Conservation (phyloP, 2,888 invertebrate species). For the Pristionchus maxplancki region DNA sequence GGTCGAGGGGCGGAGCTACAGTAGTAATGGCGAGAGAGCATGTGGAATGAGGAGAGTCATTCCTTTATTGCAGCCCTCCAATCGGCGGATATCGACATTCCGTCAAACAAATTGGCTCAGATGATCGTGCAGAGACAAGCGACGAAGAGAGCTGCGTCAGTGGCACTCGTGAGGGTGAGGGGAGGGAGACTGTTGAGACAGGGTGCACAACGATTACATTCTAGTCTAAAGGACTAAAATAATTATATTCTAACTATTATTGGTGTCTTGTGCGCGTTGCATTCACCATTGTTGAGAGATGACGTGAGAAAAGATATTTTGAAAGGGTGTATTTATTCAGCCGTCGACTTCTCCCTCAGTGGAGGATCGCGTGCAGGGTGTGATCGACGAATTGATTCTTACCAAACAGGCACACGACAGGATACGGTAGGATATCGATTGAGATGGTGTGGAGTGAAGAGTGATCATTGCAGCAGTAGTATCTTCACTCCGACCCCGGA, state of each 20-base stretch:
- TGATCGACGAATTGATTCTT: constrained; percentile 19
- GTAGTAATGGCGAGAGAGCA: too few species aligned
- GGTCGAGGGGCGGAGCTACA: neutral
- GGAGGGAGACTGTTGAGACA: neutral
- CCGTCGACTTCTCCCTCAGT: neutral
- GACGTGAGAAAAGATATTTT: too few species aligned
- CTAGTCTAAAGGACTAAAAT: too few species aligned
- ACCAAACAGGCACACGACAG: constrained; percentile 21
- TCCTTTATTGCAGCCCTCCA: constrained; percentile 4
- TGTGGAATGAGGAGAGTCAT: neutral
- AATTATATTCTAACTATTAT: too few species aligned
- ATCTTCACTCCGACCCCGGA: neutral
- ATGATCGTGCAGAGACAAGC: neutral
- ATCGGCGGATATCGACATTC: constrained; percentile 20
- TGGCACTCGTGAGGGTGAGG: neutral
- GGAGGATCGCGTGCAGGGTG: neutral
- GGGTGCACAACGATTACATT: neutral
- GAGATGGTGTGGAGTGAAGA: neutral
- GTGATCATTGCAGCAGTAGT: neutral
- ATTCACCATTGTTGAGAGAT: too few species aligned
- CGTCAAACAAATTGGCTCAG: constrained; percentile 7
- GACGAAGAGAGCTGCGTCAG: neutral
- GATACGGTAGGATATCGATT: constrained; percentile 9
- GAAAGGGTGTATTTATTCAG: too few species aligned
- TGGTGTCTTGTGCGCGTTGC: too few species aligned